Evolutionary conservation across 2,113 vertebrate genomes (phyloP), one percentile per base, ranked within the genome.

Genomic region (Sitta europaea): DNA sequence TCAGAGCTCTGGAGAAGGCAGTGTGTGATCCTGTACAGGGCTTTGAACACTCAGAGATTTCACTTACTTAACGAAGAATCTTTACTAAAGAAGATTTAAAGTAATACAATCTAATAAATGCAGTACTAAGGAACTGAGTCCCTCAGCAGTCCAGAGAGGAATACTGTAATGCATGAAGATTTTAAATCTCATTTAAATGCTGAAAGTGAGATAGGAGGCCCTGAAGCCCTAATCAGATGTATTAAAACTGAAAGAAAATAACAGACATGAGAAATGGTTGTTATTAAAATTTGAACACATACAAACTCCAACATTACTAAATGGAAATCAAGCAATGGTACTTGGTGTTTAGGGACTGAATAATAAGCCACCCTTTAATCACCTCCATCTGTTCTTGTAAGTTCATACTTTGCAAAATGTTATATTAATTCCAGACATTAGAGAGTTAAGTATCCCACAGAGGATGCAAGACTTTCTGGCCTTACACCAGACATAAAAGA

Each of bases 211-310:
- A 29, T 53, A 57, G 63, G 54, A 89, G 51, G 33, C 78, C 59
- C 86, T 80, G 72, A 92, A 94, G 71, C 42, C 67, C 47, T 92
- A 73, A 79, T 67, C 84, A 92, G 45, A 67, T 92, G 58, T 61
- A 95, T 95, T 95, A 97, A 88, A 96, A 94, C 74, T n/a, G 66
- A 94, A 96, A 92, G 87, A 88, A 95, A 93, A 94, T 94, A 94
- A 70, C 70, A 91, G 90, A 70, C 92, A 70, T 50, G 90, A 90
- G 95, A 97, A 95, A 96, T 62, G 6, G 45, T 14, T 76, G 58
- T 88, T 93, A 97, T 96, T 96, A 97, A 96, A 96, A 88, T 83
- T 66, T 85, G 66, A 96, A 93, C 54, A 82, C 73, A 55, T 33
- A 71, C n/a, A 84, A 86, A 68, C 35, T 58, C 42, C 45, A 80